Base-by-base conservation (phyloP, 1,140 invertebrate species). In the Arctopsyche grandis region DNA sequence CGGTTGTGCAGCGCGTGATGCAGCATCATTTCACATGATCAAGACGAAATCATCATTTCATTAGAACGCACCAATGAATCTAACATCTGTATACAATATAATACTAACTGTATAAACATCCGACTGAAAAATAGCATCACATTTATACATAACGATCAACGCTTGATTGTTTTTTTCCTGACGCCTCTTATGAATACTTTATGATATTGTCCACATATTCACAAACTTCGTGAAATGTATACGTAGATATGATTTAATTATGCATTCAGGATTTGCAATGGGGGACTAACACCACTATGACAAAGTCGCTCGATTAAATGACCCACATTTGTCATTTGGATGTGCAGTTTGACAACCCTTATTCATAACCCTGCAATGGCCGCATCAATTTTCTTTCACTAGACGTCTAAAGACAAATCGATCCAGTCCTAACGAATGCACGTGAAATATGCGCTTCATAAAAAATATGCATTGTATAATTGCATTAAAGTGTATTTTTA, bases 291-390 rank as follows among this genome's bases (percentile, higher is more conserved):
- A 38, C 29, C 7, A 38, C 29, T 7, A 38, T 48, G 14, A 3
- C 5, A 44, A 71, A 66, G n/a, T 71, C 21, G 44, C 56, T 75
- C 77, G 60, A 78, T 82, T 79, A 82, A 82, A 82, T 78, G 78
- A 82, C 78, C 78, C 79, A 60, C 75, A 79, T 82, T 79, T 60
- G 69, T 82, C 81, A 82, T 79, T 26, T 75, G 76, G 43, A 79
- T 78, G 78, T 81, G 56, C 81, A 78, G 12, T 79, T 78, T 79
- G 78, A 79, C 81, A 76, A 0, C 16, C 24, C 70, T 19, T 77
- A 81, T 81, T 81, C 78, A 81, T 81, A 76, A 69, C 43, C 48
- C 76, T 79, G 75, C 79, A 71, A 75, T 52, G 48, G 71, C 44
- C 43, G 19, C 77, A 79, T 81, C 76, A 81, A 52, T 52, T 52